A percentile compares a stretch with the other conserved stretches of the same genome.
phyloP scores from a whole-genome alignment of 2,888 invertebrate genomes.

The Drosophila kuntzei region DNA sequence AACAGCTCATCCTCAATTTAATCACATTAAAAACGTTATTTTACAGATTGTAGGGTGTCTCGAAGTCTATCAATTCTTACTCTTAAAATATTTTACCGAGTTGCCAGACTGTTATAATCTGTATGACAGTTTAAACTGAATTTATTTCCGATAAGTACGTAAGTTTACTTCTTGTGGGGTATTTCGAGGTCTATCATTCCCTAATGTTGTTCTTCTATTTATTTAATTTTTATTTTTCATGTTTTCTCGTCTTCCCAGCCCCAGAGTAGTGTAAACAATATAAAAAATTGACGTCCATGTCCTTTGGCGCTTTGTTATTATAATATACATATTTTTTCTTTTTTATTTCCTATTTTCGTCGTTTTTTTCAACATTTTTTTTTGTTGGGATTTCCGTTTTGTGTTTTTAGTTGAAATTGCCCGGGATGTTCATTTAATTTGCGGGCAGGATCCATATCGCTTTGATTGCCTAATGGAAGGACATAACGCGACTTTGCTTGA shows the following conservation, averaged over 20 bases:
- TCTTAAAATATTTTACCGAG: background rate
- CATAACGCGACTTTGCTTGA: background rate
- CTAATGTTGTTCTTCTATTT: background rate
- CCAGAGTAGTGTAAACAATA: slow-evolving; percentile 53
- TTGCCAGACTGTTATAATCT: background rate
- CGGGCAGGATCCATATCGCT: slow-evolving; percentile 4
- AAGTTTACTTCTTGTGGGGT: background rate
- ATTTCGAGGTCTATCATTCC: background rate
- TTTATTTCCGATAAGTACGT: background rate
- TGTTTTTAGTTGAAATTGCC: slow-evolving; percentile 8
- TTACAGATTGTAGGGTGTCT: too few species aligned
- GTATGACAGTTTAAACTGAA: background rate
- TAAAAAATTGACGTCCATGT: slow-evolving; percentile 55
- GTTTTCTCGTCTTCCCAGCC: slow-evolving; percentile 5
- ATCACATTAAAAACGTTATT: too few species aligned
- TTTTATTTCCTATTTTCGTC: slow-evolving; percentile 29
- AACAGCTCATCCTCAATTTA: too few species aligned
- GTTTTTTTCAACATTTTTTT: slow-evolving; percentile 11
- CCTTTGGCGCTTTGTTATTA: slow-evolving; percentile 32
- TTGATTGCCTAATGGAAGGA: slow-evolving; percentile 1
- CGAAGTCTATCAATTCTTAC: too few species aligned
- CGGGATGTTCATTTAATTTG: slow-evolving; percentile 32
- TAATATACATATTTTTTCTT: slow-evolving; percentile 4
- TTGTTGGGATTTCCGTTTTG: slow-evolving; percentile 2
- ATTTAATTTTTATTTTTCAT: slow-evolving; percentile 23